Evolutionary conservation across 1,140 invertebrate genomes (phyloP).

Genomic region (Trichonephila clavipes): DNA sequence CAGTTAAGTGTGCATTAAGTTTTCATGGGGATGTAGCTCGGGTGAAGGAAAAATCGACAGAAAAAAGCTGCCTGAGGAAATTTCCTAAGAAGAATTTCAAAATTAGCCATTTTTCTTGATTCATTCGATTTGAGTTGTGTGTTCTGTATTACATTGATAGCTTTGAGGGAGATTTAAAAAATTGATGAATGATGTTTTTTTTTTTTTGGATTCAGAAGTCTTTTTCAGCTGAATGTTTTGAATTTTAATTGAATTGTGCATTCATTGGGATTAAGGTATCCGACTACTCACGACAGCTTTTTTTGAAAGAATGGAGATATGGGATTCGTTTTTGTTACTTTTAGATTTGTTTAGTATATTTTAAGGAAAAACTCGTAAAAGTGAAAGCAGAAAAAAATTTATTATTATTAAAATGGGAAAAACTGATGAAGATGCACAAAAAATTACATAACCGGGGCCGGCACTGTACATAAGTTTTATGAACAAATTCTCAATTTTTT

Average conservation of each 20-base stretch:
- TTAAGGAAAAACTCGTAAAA: no score
- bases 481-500: no score
- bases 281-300: no score
- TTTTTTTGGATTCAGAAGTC: neutral
- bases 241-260: neutral
- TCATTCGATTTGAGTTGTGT: neutral
- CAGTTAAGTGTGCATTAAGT: constrained; percentile 62
- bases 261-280: no score
- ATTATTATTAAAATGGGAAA: no score
- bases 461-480: no score
- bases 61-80: neutral
- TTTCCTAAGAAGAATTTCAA: constrained; percentile 6
- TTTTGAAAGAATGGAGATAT: no score
- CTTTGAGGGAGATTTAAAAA: neutral
- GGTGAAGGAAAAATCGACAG: neutral
- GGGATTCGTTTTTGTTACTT: no score
- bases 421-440: no score
- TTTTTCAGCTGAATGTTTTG: neutral
- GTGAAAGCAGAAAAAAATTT: no score
- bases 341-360: no score
- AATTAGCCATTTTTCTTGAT: neutral
- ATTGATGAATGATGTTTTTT: neutral
- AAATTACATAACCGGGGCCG: no score
- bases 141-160: neutral
- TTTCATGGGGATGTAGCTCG: constrained; percentile 11